These are phyloP conservation scores for Mormyrus hasselquistii DNA, from an alignment of 2,797 vertebrate genomes.

Conservation along the genomic window DNA sequence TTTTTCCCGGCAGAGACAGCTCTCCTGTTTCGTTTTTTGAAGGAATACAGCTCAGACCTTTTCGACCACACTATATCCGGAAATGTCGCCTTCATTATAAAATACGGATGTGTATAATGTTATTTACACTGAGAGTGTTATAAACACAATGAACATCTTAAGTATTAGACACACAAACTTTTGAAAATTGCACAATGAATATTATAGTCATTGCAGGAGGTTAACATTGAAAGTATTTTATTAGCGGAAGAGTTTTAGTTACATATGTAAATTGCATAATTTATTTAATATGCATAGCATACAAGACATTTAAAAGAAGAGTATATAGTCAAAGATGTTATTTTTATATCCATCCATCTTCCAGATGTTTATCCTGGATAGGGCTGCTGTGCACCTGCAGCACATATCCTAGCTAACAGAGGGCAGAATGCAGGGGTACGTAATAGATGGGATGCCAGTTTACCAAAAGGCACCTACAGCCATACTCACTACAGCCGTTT, in stretches of 20 bases:
- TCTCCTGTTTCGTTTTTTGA: neutral
- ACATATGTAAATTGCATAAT: neutral
- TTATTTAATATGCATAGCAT: neutral
- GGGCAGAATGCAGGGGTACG: neutral
- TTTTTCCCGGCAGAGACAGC: neutral
- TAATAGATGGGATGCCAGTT: neutral
- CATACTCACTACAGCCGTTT: neutral
- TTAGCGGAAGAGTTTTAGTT: neutral
- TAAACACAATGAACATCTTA: neutral
- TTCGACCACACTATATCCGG: neutral
- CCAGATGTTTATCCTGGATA: neutral
- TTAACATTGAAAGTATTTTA: neutral
- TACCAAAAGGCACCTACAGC: neutral
- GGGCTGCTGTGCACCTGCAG: neutral
- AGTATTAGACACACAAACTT: neutral
- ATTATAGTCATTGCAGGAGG: neutral
- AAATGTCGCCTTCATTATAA: neutral
- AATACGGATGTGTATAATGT: neutral
- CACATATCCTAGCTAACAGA: neutral
- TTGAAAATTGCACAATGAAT: neutral
- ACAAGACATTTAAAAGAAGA: neutral
- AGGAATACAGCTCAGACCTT: neutral
- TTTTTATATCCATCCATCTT: neutral
- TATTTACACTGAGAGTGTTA: neutral
- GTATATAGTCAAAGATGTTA: neutral